Conservation (phyloP, 2,113 vertebrate species). For the Coracopsis vasa region DNA sequence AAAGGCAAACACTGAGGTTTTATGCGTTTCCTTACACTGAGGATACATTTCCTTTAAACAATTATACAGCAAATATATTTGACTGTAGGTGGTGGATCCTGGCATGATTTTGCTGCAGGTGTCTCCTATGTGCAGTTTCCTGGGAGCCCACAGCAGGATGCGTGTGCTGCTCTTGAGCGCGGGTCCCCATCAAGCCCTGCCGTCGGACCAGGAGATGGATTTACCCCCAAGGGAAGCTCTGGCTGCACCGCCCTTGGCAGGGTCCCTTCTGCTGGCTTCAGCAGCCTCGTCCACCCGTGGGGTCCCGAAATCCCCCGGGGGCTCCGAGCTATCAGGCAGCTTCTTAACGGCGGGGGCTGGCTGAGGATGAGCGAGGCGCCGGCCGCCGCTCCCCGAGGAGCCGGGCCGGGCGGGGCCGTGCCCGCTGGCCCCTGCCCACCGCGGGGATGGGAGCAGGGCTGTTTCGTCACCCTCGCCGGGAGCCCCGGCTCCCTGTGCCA, state of each 20-base stretch:
- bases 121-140: accelerated
- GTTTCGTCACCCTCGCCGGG: background rate
- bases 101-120: background rate
- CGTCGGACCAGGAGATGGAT: accelerated
- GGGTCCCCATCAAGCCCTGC: background rate
- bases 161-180: accelerated
- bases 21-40: background rate
- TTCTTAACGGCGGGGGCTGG: accelerated
- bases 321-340: accelerated
- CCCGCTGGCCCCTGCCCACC: background rate
- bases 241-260: accelerated
- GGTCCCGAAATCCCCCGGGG: accelerated
- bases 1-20: background rate
- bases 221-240: background rate
- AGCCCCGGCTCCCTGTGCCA: background rate
- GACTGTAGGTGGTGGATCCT: no score
- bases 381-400: background rate
- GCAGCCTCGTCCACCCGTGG: background rate
- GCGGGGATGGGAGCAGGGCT: background rate
- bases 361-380: background rate
- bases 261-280: background rate
- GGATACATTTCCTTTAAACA: background rate
- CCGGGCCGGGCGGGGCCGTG: background rate
- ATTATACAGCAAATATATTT: accelerated
- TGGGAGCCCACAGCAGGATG: background rate